phyloP scores from a whole-genome alignment of 2,797 vertebrate species.

The Halcyon chelicuti region DNA sequence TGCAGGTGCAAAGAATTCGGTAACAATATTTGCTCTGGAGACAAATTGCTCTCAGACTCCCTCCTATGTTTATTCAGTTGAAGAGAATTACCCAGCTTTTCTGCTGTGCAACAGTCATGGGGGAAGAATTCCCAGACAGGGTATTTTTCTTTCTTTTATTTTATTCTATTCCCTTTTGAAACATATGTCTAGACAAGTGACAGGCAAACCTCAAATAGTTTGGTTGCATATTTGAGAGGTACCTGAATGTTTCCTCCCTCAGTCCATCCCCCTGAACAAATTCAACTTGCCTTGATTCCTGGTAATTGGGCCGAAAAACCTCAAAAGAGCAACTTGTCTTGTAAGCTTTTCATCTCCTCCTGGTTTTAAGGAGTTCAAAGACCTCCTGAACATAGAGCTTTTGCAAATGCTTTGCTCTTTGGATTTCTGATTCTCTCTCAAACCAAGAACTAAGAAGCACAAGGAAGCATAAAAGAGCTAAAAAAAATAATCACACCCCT shows the following conservation, averaged over 20 bases:
- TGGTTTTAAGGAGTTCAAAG: background rate
- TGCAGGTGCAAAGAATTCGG: constrained; percentile 30
- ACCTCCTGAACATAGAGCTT: background rate
- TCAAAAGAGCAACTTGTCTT: background rate
- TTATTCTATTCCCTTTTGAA: constrained; percentile 34
- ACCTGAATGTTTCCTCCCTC: background rate
- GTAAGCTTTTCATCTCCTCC: background rate
- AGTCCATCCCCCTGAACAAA: background rate
- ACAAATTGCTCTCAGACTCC: constrained; percentile 47
- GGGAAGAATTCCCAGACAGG: constrained; percentile 43
- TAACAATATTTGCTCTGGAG: constrained; percentile 42
- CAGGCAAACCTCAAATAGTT: constrained; percentile 9
- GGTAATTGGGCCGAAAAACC: background rate
- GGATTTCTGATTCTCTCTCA: background rate
- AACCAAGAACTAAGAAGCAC: background rate
- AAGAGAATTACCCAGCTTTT: constrained; percentile 47
- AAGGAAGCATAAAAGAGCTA: background rate
- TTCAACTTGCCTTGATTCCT: background rate
- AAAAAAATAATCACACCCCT: background rate
- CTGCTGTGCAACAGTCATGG: background rate
- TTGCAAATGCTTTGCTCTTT: background rate
- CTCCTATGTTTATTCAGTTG: constrained; percentile 43
- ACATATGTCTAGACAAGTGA: constrained; percentile 27
- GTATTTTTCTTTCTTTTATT: constrained; percentile 49
- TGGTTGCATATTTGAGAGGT: background rate